Base-by-base conservation (phyloP, 53 echinoderm and acorn worm species). In the Zoroaster sp. region DNA sequence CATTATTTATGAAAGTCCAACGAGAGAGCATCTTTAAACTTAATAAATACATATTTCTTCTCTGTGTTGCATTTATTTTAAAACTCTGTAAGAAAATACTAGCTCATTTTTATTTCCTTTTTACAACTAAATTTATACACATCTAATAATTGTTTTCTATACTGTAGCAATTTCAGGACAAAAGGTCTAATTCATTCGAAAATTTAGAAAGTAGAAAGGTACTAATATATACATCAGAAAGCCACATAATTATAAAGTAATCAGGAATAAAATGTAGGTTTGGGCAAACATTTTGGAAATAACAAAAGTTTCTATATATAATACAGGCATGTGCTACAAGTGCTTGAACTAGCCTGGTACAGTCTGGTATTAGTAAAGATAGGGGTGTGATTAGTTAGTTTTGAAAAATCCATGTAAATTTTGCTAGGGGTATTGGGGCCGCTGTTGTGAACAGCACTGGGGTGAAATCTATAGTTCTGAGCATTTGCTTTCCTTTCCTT, bases 81-180 rank as follows among this genome's bases (percentile, higher is more conserved):
- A n/a, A n/a, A 70, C 32, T 85, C 31, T 47, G 85, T 85, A 85
- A 0, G 85, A 85, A 85, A 85, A 85, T 85, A 85, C 85, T 85
- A 85, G 85, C 71, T 85, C 85, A 70, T 67, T 33, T 66, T 40
- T 80, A 42, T 41, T 54, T 35, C 41, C 28, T 67, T 66, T 81
- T 18, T 85, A 85, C 85, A 85, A 47, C 70, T 85, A 71, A 45
- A 71, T 85, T 71, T 85, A 69, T 83, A 85, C 85, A 81, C 66
- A 81, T 42, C 31, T 39, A 53, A 67, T 44, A 32, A 67, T 68
- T 66, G n/a, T n/a, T n/a, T n/a, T 76, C 76, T 33, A 76, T 33
- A 30, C 4, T 41, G 40, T 32, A 20, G 51, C 51, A 49, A 76
- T 23, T 13, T 43, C 21, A 44, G 43, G 31, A 31, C 25, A 71